Evolutionary conservation across 1,140 invertebrate genomes (phyloP).

Genomic region (Drosophila tristis): DNA sequence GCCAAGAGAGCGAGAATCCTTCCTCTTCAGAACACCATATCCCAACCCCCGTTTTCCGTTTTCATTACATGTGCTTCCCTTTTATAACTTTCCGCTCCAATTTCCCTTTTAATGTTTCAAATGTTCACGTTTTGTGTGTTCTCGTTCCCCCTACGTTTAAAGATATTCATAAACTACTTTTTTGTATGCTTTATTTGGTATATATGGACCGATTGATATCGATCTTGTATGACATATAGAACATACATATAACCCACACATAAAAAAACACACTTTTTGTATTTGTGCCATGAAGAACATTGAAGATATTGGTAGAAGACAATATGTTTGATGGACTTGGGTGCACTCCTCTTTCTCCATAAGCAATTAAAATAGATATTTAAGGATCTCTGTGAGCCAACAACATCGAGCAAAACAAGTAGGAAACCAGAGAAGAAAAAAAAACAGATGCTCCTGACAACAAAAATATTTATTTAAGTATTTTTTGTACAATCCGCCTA

Average conservation of each 20-base stretch:
- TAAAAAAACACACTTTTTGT: constrained; percentile 14
- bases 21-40: neutral
- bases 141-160: neutral
- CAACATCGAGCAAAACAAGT: constrained; percentile 36
- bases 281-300: constrained; percentile 54
- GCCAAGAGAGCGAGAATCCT: constrained; percentile 1
- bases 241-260: constrained; percentile 40
- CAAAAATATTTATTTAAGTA: constrained; percentile 64
- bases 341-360: constrained; percentile 17
- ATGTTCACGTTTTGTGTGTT: constrained; percentile 21
- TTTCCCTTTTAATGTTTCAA: constrained; percentile 32
- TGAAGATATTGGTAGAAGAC: constrained; percentile 51
- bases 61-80: neutral
- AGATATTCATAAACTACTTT: constrained; percentile 6
- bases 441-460: constrained; percentile 32
- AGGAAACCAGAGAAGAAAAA: constrained; percentile 15
- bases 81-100: constrained; percentile 1
- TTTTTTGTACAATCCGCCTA: constrained; percentile 68
- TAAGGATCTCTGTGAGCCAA: constrained; percentile 24
- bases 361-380: constrained; percentile 50
- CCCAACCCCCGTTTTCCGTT: constrained; percentile 1
- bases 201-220: constrained; percentile 2
- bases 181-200: constrained; percentile 70
- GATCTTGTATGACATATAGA: constrained; percentile 56
- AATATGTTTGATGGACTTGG: constrained; percentile 67